Conservation (phyloP, 2,113 vertebrate genomes). For the Ctenodactylus gundi region DNA sequence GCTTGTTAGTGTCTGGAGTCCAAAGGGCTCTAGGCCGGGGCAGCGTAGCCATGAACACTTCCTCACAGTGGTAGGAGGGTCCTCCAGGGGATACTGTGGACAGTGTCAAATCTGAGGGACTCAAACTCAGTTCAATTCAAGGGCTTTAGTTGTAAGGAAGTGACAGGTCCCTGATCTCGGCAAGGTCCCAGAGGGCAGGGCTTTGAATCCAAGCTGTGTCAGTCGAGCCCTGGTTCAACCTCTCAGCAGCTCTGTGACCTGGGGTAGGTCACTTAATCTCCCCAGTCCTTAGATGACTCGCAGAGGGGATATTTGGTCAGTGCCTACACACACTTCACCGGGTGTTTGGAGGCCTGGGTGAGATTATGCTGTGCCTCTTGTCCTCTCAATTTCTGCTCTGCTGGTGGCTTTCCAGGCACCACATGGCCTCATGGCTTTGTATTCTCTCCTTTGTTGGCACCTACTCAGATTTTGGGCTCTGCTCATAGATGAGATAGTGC, state of each 20-base stretch:
- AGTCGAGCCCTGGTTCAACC: neutral
- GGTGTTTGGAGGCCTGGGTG: too few species aligned
- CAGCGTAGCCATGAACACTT: neutral
- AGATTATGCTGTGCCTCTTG: neutral
- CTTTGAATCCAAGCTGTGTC: neutral
- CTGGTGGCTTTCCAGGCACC: neutral
- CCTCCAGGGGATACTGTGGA: neutral
- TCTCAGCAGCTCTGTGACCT: neutral
- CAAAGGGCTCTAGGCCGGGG: neutral
- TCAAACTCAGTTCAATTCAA: neutral
- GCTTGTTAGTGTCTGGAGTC: neutral
- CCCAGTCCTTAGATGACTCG: neutral
- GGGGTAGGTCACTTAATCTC: neutral
- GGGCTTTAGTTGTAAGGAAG: neutral
- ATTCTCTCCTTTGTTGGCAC: neutral
- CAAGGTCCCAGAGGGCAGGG: neutral
- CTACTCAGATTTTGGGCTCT: neutral
- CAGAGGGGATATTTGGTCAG: neutral
- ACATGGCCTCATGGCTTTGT: accelerated
- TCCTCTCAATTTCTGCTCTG: neutral
- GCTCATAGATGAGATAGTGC: neutral
- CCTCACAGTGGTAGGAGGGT: neutral
- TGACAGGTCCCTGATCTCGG: neutral
- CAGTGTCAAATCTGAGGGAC: neutral
- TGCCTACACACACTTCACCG: neutral